These are phyloP conservation scores for Neosilurus hyrtlii DNA, from an alignment of 2,797 vertebrate species.

Conservation along the genomic window DNA sequence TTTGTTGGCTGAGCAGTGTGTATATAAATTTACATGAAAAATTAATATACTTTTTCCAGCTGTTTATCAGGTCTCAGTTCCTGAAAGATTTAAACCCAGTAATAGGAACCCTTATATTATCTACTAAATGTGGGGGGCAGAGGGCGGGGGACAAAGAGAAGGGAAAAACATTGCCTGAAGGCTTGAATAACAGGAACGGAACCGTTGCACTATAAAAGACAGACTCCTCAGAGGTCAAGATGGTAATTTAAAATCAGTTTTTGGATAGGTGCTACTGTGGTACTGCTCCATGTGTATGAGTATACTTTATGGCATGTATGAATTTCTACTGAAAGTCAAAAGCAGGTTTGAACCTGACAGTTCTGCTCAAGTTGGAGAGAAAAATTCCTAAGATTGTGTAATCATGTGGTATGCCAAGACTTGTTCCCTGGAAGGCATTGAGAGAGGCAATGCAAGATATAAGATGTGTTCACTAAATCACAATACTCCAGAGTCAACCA, in stretches of 20 bases:
- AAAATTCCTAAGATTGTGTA: constrained; percentile 67
- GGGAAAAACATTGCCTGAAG: neutral
- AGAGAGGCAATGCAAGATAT: constrained; percentile 62
- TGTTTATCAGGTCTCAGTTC: neutral
- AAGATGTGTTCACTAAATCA: constrained; percentile 7
- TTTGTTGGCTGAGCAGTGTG: no score
- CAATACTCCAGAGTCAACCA: neutral
- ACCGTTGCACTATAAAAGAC: neutral
- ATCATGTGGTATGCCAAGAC: constrained; percentile 62
- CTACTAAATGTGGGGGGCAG: neutral
- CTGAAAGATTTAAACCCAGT: neutral
- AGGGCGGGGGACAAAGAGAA: neutral
- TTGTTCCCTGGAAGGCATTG: constrained; percentile 61
- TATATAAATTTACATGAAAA: no score
- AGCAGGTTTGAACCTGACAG: constrained; percentile 26
- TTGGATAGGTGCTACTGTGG: neutral
- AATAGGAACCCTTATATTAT: neutral
- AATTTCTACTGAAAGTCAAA: neutral
- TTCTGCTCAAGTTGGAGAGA: neutral
- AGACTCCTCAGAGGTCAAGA: neutral
- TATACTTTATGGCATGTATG: neutral
- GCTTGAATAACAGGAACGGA: neutral
- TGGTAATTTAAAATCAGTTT: neutral
- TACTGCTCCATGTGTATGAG: neutral
- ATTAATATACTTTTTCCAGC: no score